Base-by-base conservation (phyloP, 2,113 vertebrate species). In the Mionectes macconnelli region DNA sequence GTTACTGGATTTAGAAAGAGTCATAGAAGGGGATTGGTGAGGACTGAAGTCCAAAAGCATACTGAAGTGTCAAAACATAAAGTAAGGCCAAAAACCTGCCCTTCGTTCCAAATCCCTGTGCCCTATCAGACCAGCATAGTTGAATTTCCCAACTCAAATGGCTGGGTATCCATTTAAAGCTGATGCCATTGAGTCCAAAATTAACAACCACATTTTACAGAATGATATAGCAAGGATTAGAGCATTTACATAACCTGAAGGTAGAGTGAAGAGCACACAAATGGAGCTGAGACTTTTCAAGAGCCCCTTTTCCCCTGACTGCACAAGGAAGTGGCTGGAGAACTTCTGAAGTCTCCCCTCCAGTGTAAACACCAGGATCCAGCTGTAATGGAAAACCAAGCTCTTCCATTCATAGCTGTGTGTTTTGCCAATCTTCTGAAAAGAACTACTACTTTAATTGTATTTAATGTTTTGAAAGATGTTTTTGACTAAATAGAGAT, bases 211-310 rank as follows among this genome's bases (percentile, higher is more conserved):
- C 8, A 4, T 33, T 16, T 55, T 14, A 49, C 22, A 42, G 63
- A 57, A 57, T 2, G 6, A 73, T 1, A 73, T 1, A 67, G 18
- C 17, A 50, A 37, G 28, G 13, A 50, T 28, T 56, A 53, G 0
- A 40, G 19, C 22, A 80, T 55, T 68, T 67, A 12, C 11, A 37
- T 25, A 28, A 63, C 21, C 20, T 57, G 33, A 67, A 39, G 39
- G 72, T 5, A 81, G 40, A 90, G 28, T 23, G 27, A 74, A 84
- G 59, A 84, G 37, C 53, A 68, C 33, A n/a, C 24, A 68, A 84
- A 72, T 0, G 9, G 19, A 56, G 14, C 22, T 23, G 3, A 73
- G 42, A 45, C 5, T 84, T 95, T 74, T 47, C 52, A 67, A 78
- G 45, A 86, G 86, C 56, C 70, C 19, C 57, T 67, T 77, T 70